Conservation (phyloP, 2,888 invertebrate species). For the Drosophila prostipennis region DNA sequence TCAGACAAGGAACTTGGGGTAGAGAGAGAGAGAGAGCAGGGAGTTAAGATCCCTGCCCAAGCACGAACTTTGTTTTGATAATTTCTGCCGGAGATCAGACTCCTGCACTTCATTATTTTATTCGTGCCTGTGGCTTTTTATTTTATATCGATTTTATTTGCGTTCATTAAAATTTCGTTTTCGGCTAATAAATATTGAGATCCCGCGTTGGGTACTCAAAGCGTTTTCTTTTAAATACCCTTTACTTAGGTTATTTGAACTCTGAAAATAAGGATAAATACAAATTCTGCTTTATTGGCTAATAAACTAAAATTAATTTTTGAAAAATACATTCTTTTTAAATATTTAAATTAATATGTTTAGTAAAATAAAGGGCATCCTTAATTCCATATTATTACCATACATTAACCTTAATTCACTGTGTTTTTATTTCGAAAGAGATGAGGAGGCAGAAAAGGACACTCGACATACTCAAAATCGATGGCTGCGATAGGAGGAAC, state of each 20-base stretch:
- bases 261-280: too few relatives aligned
- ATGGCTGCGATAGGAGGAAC: slow-evolving; percentile 68
- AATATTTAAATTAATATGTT: too few relatives aligned
- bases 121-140: slow-evolving; percentile 51
- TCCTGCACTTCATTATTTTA: slow-evolving; percentile 63
- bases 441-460: slow-evolving; percentile 48
- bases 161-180: slow-evolving; percentile 83
- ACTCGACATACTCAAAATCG: slow-evolving; percentile 75
- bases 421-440: slow-evolving; percentile 21
- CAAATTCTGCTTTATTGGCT: too few relatives aligned
- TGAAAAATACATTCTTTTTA: too few relatives aligned
- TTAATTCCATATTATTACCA: background rate
- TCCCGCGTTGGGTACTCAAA: slow-evolving; percentile 14
- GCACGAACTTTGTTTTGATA: slow-evolving; percentile 64
- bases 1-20: slow-evolving; percentile 34
- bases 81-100: slow-evolving; percentile 38
- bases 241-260: background rate
- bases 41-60: slow-evolving; percentile 50
- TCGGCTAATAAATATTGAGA: slow-evolving; percentile 82
- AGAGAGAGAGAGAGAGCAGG: slow-evolving; percentile 7
- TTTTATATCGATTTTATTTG: slow-evolving; percentile 66
- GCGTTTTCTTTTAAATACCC: slow-evolving; percentile 28
- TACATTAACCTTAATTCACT: slow-evolving; percentile 1
- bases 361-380: slow-evolving; percentile 11
- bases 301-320: too few relatives aligned